Base-by-base conservation (phyloP, 1,140 invertebrate species). In the Drosophila bocqueti region DNA sequence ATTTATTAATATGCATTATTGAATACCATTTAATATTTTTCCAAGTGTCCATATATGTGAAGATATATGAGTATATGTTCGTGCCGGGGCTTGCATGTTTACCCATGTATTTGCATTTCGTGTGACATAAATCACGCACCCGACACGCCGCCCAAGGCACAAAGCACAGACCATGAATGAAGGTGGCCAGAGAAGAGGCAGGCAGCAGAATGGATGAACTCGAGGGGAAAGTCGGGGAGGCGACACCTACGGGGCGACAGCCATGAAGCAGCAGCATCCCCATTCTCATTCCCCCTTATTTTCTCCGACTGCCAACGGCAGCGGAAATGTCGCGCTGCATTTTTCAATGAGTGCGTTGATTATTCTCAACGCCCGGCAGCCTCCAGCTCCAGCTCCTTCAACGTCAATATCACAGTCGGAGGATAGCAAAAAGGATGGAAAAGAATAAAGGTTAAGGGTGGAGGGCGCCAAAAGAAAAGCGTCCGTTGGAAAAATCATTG, bases 51-150 rank as follows among this genome's bases (percentile, higher is more conserved):
- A 9, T 42, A 26, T 42, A 42, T 72, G 24, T 61, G 24, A 21
- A 43, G 21, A 54, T 66, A 62, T 64, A 47, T 62, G 58, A 47
- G 38, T 79, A 64, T 71, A 36, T 78, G 59, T 68, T 66, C 64
- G 68, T 78, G 65, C 73, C 79, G 69, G 76, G 59, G 72, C 85
- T 83, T 87, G 83, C 80, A 89, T 87, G 83, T 87, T 87, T 87
- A 83, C 80, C 73, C 72, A 83, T 89, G 83, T 87, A 87, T 87
- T 87, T 87, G 84, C 83, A 87, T 87, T 89, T 83, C 80, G 83
- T 87, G 83, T 89, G 83, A 87, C 83, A 89, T 87, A 87, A 87
- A 87, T 87, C 83, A 87, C 83, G 84, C 80, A 77, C 62, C 79
- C 74, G 80, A 76, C 83, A 80, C 79, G 74, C 79, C 82, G 78